These are phyloP conservation scores for Channa striata DNA, from an alignment of 2,797 vertebrate species.

Conservation along the genomic window DNA sequence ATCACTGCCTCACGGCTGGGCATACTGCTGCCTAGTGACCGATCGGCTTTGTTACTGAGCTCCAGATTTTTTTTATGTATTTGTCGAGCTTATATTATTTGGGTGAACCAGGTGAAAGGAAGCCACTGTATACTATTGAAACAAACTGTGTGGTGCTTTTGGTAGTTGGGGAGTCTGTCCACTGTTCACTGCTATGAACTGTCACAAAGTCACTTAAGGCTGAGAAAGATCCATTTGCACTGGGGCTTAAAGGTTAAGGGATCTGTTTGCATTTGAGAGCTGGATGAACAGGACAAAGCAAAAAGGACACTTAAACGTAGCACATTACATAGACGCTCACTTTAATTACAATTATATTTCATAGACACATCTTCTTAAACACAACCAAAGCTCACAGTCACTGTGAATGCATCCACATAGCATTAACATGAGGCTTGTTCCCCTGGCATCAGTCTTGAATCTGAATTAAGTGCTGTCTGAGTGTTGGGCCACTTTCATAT, in stretches of 20 bases:
- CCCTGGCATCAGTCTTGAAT: background rate
- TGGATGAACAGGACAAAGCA: constrained; percentile 56
- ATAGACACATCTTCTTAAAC: background rate
- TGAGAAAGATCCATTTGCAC: constrained; percentile 71
- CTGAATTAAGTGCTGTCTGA: constrained; percentile 33
- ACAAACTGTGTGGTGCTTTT: constrained; percentile 76
- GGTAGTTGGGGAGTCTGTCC: constrained; percentile 85
- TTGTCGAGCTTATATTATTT: background rate
- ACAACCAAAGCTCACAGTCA: background rate
- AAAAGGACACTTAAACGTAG: constrained; percentile 60
- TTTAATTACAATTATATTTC: background rate
- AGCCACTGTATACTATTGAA: constrained; percentile 69
- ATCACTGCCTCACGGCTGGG: background rate
- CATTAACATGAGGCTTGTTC: background rate
- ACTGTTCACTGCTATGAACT: constrained; percentile 78
- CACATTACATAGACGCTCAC: constrained; percentile 13
- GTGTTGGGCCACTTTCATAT: constrained; percentile 64
- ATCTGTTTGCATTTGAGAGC: constrained; percentile 54
- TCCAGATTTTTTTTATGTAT: constrained; percentile 12
- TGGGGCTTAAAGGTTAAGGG: constrained; percentile 51
- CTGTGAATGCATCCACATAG: background rate
- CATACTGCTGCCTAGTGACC: constrained; percentile 1
- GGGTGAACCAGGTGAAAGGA: constrained; percentile 35
- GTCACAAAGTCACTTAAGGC: constrained; percentile 56
- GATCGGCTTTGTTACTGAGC: background rate